Evolutionary conservation across 1,140 invertebrate genomes (phyloP), one percentile per base, ranked within the genome.

Genomic region (Fopius arisanus): DNA sequence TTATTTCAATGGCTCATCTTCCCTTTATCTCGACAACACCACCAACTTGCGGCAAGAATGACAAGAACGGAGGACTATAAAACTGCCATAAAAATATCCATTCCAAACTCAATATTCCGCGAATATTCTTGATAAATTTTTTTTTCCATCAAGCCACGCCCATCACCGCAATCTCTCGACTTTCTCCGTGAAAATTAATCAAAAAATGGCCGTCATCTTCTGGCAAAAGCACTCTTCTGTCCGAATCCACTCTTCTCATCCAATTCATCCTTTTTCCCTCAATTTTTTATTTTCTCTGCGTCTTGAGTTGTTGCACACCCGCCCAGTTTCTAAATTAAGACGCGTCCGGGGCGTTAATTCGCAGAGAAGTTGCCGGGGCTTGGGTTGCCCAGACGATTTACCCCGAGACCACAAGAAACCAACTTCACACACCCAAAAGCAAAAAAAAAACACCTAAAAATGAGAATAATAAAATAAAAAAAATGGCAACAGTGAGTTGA

Each of bases 301-400:
- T 59, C 54, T 77, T 77, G 72, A 79, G 77, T 75, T 73, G 72
- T 51, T 43, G 75, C 78, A 59, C 54, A 59, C 54, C 54, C 19
- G 54, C 54, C 54, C 54, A 59, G 72, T 37, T 43, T 73, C 80
- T 83, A 84, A 84, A 84, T 84, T 83, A 82, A 83, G 83, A 83
- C 80, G 77, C 77, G 82, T 82, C 79, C 79, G 73, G 78, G 70
- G 78, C 78, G 81, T 84, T 82, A 81, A 82, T 84, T 83, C 79
- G 78, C 73, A 73, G 74, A 74, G 74, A 72, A 76, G 76, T 68
- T 70, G 72, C 16, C 26, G 54, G 43, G 19, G 63, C 33, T 16
- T 67, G 65, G 67, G 71, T 73, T 73, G 31, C 48, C 48, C 71
- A 67, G 67, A 31, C 65, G 63, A 73, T 73, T 73, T 73, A 63